Percentiles rank a stretch among this genome's conserved stretches.
phyloP scores from a whole-genome alignment of 2,888 invertebrate species.

The Dione juno region DNA sequence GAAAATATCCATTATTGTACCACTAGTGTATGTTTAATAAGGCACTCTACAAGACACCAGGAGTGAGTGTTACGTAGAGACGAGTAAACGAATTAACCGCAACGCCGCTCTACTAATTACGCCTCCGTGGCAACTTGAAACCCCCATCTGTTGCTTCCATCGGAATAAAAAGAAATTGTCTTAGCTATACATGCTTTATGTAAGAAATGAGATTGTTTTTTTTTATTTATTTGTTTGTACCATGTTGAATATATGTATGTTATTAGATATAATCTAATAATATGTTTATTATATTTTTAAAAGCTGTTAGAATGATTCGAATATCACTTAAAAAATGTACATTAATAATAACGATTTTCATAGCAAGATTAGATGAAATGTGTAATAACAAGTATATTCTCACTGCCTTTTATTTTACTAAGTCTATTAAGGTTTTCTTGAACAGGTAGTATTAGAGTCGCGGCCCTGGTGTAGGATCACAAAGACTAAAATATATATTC shows the following conservation, averaged over 20 bases:
- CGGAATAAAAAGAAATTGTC: constrained; percentile 13
- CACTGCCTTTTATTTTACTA: no score
- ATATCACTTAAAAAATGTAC: background rate
- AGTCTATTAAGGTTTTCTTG: no score
- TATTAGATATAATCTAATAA: background rate
- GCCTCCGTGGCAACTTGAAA: constrained; percentile 32
- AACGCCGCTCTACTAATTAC: constrained; percentile 35
- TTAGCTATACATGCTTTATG: background rate
- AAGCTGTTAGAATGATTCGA: background rate
- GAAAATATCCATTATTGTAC: constrained; percentile 2
- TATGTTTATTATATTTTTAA: background rate
- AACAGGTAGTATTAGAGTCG: no score
- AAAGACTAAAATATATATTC: no score
- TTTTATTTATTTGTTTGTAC: background rate
- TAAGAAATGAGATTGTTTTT: background rate
- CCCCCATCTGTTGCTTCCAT: constrained; percentile 33
- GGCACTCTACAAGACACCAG: constrained; percentile 30
- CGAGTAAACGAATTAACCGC: constrained; percentile 41
- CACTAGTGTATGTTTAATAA: constrained; percentile 21
- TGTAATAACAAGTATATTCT: no score
- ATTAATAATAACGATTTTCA: background rate
- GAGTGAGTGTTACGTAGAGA: constrained; percentile 32
- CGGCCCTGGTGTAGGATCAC: no score
- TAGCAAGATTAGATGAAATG: no score
- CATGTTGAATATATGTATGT: background rate